A percentile compares a stretch with the other conserved stretches of the same genome.
Conservation (phyloP, 2,797 vertebrate genomes). For the Catharus ustulatus region DNA sequence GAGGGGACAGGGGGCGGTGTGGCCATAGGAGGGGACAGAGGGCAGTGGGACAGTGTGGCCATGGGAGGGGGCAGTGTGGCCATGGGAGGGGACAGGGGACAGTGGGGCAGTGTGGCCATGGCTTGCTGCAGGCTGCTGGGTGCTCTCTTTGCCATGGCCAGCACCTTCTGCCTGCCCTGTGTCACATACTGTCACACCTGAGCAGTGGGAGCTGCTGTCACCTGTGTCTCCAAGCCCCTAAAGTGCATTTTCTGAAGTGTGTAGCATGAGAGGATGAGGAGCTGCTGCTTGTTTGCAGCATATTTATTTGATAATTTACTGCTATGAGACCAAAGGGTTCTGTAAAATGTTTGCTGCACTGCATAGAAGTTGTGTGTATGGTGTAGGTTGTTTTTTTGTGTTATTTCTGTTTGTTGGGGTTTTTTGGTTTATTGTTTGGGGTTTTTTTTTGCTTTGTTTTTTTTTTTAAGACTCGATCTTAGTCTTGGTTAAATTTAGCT, state of each 20-base stretch:
- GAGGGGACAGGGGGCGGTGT: no score
- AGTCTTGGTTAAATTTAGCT: conserved; percentile 53
- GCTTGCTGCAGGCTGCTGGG: no score
- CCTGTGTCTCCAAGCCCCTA: rapidly evolving
- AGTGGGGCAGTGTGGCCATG: no score
- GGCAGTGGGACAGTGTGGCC: no score
- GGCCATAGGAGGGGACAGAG: no score
- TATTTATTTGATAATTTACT: neutral
- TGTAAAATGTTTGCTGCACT: neutral
- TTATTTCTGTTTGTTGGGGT: neutral
- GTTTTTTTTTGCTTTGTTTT: rapidly evolving
- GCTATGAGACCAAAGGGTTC: neutral
- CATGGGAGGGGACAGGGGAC: no score
- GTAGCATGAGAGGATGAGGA: neutral
- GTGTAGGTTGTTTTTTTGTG: neutral
- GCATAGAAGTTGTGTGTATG: rapidly evolving
- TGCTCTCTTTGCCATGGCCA: rapidly evolving
- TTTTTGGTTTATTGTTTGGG: neutral
- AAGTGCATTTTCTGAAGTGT: neutral
- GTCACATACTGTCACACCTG: neutral
- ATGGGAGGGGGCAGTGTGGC: no score
- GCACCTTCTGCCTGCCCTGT: neutral
- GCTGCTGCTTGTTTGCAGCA: neutral
- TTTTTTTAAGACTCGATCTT: neutral
- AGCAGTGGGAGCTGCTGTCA: neutral